These are phyloP conservation scores for Carlito syrichta DNA, from an alignment of 2,113 vertebrate genomes.

Conservation along the genomic window DNA sequence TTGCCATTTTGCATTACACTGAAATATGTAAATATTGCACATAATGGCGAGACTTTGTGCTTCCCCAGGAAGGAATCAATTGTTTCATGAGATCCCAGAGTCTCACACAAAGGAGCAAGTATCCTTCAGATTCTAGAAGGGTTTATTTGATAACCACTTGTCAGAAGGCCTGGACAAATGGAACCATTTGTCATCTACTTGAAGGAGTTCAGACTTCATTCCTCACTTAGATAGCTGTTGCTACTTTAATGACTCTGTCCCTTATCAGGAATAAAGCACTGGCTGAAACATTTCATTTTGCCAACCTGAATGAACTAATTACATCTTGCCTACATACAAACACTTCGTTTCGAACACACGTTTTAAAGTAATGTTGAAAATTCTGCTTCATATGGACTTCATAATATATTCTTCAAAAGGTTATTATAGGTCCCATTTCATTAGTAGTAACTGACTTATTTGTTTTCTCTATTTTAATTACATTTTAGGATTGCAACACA, in stretches of 20 bases:
- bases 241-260: neutral
- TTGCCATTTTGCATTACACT: neutral
- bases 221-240: neutral
- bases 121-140: neutral
- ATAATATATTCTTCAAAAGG: neutral
- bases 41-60: neutral
- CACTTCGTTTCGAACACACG: neutral
- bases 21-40: neutral
- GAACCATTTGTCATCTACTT: neutral
- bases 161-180: neutral
- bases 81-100: neutral
- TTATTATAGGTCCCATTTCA: neutral
- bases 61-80: neutral
- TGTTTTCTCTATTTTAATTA: neutral
- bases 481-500: neutral
- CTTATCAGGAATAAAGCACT: neutral
- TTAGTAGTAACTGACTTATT: neutral
- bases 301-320: neutral
- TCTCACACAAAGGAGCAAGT: too few species aligned
- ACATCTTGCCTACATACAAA: neutral
- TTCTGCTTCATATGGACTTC: neutral
- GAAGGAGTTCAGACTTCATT: neutral
- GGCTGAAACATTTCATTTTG: neutral
- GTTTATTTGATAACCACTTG: neutral
- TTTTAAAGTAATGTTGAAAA: neutral